Evolutionary conservation across 2,797 vertebrate genomes (phyloP), one percentile per base, ranked within the genome.

Genomic region (Ataeniobius toweri): DNA sequence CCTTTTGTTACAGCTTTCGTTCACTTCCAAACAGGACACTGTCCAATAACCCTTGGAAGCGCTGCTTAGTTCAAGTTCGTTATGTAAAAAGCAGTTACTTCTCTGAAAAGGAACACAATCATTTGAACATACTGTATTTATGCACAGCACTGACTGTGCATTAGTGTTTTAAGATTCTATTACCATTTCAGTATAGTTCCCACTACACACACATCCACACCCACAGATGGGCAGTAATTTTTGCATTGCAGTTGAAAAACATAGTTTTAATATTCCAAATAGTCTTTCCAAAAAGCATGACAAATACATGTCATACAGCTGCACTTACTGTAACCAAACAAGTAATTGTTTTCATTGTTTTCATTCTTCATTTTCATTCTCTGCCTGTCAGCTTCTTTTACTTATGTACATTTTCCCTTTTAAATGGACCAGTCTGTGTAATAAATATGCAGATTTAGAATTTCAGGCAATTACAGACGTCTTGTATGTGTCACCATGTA

Each of bases 401-500:
- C 2, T 71, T 12, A 74, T 50, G 61, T 8, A 16, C 12, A 26
- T 28, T 28, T 28, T 24, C 58, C 18, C 36, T 74, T 26, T 44
- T 26, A 28, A 41, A 16, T 44, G 50, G 73, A 76, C 75, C 78
- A 82, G 68, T 86, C 78, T 18, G 26, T 75, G 48, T 78, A 80
- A 79, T 73, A 50, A 79, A 70, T 71, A 77, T 46, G 72, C 76
- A 79, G 10, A 82, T 82, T 78, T 69, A 77, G 82, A 24, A 55
- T 76, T 65, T 65, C 63, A 70, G 36, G 73, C 74, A 81, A 56
- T 80, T 71, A 74, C 70, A 69, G 73, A 59, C 58, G 73, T 61
- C 20, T 24, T 22, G 50, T 14, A 59, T 48, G 74, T 81, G 76
- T 50, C 68, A 48, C 71, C 71, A 46, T 79, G 82, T 72, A 77